A percentile compares a stretch with the other conserved stretches of the same genome.
Evolutionary conservation across 35 echinoderm and acorn worm genomes (phyloP).

Genomic region (Acanthaster planci): DNA sequence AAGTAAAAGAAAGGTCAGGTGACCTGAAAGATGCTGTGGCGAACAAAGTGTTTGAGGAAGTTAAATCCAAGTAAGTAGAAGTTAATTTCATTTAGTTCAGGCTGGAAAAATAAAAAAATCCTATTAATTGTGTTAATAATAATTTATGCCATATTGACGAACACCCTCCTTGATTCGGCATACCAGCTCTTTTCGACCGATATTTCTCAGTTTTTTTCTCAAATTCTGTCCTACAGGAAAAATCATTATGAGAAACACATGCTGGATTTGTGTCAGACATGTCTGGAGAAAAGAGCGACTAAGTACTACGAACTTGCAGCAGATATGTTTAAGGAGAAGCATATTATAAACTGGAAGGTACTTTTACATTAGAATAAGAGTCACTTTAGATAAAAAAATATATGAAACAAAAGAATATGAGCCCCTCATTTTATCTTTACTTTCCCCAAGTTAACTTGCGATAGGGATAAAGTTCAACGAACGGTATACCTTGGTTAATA

Average conservation of each 20-base stretch:
- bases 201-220: no score
- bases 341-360: conserved; percentile 71
- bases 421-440: no score
- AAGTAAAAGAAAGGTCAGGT: neutral
- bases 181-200: neutral
- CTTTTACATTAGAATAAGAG: neutral
- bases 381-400: no score
- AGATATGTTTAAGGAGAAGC: conserved; percentile 49
- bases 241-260: conserved; percentile 11
- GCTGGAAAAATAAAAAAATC: neutral
- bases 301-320: conserved; percentile 44
- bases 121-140: neutral
- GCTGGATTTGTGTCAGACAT: conserved; percentile 25
- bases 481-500: no score
- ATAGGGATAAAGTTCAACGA: no score
- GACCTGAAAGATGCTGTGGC: neutral
- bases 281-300: conserved; percentile 32
- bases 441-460: no score
- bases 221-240: neutral
- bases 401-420: no score
- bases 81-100: neutral
- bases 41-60: neutral
- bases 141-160: neutral
- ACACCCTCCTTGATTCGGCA: neutral
- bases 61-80: conserved; percentile 24